Evolutionary conservation across 1,140 invertebrate species (phyloP).

Genomic region (Plutomurus gul): DNA sequence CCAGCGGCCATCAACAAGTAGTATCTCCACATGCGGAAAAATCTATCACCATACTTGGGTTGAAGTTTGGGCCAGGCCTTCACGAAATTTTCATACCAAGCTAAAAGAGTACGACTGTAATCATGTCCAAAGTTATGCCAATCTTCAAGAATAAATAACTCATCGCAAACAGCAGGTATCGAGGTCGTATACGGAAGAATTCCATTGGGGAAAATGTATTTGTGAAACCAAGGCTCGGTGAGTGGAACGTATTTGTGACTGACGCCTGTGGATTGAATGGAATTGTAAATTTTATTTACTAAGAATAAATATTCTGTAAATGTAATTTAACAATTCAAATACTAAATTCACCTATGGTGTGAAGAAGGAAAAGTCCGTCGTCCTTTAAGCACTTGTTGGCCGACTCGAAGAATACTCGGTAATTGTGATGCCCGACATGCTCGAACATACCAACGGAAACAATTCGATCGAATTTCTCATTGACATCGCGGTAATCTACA

Average conservation of each 20-base stretch:
- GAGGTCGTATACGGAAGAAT: slow-evolving; percentile 47
- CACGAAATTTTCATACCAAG: slow-evolving; percentile 52
- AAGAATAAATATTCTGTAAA: too few species aligned
- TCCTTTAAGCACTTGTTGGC: slow-evolving; percentile 43
- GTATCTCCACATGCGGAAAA: slow-evolving; percentile 50
- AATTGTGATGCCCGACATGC: slow-evolving; percentile 50
- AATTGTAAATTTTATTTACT: too few species aligned
- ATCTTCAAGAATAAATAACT: slow-evolving; percentile 50
- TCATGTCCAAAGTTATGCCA: slow-evolving; percentile 52
- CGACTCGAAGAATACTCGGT: slow-evolving; percentile 45
- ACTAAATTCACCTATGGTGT: too few species aligned
- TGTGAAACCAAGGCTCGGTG: slow-evolving; percentile 45
- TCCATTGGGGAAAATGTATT: slow-evolving; percentile 52
- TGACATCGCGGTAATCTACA: slow-evolving; percentile 52
- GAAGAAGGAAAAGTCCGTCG: slow-evolving; percentile 49
- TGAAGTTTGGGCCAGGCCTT: slow-evolving; percentile 48
- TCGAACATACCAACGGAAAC: slow-evolving; percentile 52
- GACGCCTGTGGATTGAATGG: too few species aligned
- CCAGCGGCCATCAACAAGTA: slow-evolving; percentile 48
- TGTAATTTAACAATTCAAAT: too few species aligned
- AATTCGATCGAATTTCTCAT: slow-evolving; percentile 51
- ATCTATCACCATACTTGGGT: slow-evolving; percentile 40
- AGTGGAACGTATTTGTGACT: slow-evolving; percentile 35
- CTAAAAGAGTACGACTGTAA: slow-evolving; percentile 46
- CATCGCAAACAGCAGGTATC: slow-evolving; percentile 36